Evolutionary conservation across 53 echinoderm and acorn worm species (phyloP).

Genomic region (Holothuria leucospilota): DNA sequence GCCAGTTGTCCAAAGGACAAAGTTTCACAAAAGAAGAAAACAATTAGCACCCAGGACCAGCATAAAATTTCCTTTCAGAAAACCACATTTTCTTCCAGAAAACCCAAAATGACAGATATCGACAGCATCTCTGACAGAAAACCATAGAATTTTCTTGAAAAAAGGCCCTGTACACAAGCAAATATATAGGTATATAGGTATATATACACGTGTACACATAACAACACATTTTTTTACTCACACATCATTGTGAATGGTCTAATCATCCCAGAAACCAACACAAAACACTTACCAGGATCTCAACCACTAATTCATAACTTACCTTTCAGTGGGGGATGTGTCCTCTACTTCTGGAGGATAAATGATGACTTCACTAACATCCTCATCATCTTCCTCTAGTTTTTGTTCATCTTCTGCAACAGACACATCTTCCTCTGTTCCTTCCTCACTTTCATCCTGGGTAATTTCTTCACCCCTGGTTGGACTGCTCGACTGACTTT

Average conservation of each 20-base stretch:
- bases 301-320: neutral
- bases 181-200: neutral
- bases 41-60: too few relatives aligned
- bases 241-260: too few relatives aligned
- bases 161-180: too few relatives aligned
- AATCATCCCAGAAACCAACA: too few relatives aligned
- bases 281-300: too few relatives aligned
- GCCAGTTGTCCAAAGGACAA: too few relatives aligned
- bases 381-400: slow-evolving; percentile 72
- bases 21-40: too few relatives aligned
- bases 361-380: slow-evolving; percentile 80
- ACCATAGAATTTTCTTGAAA: too few relatives aligned
- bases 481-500: slow-evolving; percentile 24
- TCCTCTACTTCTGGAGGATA: slow-evolving; percentile 84
- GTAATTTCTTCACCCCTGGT: slow-evolving; percentile 40
- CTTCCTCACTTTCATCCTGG: slow-evolving; percentile 46
- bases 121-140: too few relatives aligned
- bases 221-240: too few relatives aligned
- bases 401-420: slow-evolving; percentile 68
- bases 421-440: slow-evolving; percentile 59
- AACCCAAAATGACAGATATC: too few relatives aligned
- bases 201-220: neutral
- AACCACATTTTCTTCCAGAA: neutral
- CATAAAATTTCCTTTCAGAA: neutral
- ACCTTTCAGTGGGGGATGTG: slow-evolving; percentile 8